Evolutionary conservation across 2,888 invertebrate genomes (phyloP), one percentile per base, ranked within the genome.

Genomic region (Lordiphosa fenestrarum): DNA sequence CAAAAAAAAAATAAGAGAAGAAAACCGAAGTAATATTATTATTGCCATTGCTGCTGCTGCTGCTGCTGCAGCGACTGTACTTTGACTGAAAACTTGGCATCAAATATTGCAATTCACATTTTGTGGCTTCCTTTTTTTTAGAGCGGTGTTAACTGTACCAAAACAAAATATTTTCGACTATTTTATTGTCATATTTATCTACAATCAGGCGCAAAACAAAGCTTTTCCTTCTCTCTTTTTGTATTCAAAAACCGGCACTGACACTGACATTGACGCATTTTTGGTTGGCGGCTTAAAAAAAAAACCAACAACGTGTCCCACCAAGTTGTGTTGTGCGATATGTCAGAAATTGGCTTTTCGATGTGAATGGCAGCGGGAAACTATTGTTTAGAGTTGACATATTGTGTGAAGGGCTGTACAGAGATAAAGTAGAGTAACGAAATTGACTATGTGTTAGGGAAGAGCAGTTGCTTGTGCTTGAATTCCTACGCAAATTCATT

Each of bases 101-200:
- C 19, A 19, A 19, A 19, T 19, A 19, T 19, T 19, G 19, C 53
- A 60, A 53, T 35, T 47, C 52, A 49, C 30, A 39, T 35, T 50
- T 33, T 21, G 6, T 21, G 7, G 30, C 10, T 15, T 48, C 51
- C 52, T 2, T 46, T n/a, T 19, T 7, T 23, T 7, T 15, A 15
- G 1, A 1, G 15, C 15, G 15, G 19, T 36, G 19, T 12, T 38
- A 4, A 62, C 40, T 51, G 57, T 64, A 49, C 12, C 44, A 42
- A 42, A 37, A 49, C 36, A 49, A 59, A 59, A 59, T 54, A 66
- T 77, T 78, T 62, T 72, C 64, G 67, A 75, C 73, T 73, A 76
- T 80, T 82, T 80, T 75, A 83, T 83, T 77, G 84, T 84, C 83
- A 80, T 83, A 78, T 83, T 84, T 84, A 84, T 77, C 81, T 76